phyloP scores from a whole-genome alignment of 2,888 invertebrate species.

The Sicus ferrugineus region DNA sequence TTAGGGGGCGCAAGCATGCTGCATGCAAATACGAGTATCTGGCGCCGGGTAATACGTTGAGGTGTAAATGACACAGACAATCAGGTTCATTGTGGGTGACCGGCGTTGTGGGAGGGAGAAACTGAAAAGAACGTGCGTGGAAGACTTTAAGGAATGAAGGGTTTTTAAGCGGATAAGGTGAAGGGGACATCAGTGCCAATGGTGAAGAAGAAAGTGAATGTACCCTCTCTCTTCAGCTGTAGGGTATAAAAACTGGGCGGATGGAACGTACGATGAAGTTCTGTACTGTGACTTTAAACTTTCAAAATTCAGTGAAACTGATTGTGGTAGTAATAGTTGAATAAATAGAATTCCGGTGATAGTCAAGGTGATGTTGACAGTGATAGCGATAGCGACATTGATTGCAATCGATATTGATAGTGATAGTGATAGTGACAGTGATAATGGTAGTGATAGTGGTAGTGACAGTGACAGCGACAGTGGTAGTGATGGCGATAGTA shows the following conservation, averaged over 20 bases:
- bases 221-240: neutral
- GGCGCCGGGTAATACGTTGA: conserved; percentile 8
- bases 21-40: conserved; percentile 21
- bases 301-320: too few species aligned
- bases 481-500: neutral
- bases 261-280: too few species aligned
- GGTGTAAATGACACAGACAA: conserved; percentile 26
- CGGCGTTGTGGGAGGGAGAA: neutral
- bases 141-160: neutral
- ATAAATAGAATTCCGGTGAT: too few species aligned
- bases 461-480: neutral
- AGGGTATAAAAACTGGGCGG: too few species aligned
- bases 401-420: neutral
- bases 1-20: conserved; percentile 23
- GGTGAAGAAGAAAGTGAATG: too few species aligned
- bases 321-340: too few species aligned
- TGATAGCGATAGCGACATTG: neutral
- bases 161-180: neutral
- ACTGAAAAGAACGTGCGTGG: neutral
- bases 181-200: neutral
- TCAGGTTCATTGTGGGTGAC: neutral
- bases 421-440: neutral
- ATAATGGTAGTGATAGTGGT: neutral
- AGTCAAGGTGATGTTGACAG: too few species aligned
- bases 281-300: too few species aligned